Base-by-base conservation (phyloP, 2,888 invertebrate genomes). In the Metopia argyrocephala region DNA sequence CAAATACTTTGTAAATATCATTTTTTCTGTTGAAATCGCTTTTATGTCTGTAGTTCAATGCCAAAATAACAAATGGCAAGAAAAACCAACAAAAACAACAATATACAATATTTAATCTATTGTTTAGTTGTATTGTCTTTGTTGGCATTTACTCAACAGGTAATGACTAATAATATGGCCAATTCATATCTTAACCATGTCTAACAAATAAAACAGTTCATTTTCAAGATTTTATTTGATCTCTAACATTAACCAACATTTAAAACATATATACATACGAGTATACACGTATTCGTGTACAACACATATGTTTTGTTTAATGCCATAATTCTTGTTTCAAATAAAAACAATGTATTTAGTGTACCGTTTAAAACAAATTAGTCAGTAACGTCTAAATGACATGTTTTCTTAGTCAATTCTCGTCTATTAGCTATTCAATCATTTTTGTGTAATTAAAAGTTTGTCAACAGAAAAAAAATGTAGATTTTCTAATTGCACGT, bases 131-230 rank as follows among this genome's bases (percentile, higher is more conserved):
- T n/a, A n/a, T 18, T 18, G 20, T n/a, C 27, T 38, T 27, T 45
- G 9, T 38, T 65, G 68, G 76, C 64, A 65, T 69, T 69, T 27
- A 28, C 38, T 76, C 80, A 76, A 80, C 73, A 80, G 76, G 76
- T 80, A 76, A 76, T 70, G 79, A 80, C 61, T 78, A 78, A 78
- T 27, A 66, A 61, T n/a, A 21, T 59, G 73, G 64, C 54, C 52
- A 64, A 73, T 68, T 48, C 57, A 59, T 57, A 45, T 68, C 23
- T 48, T 12, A 68, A 38, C 61, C 45, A n/a, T n/a, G n/a, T n/a
- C n/a, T n/a, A n/a, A n/a, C n/a, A n/a, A n/a, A n/a, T n/a, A n/a
- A n/a, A n/a, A n/a, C n/a, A n/a, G n/a, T n/a, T n/a, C n/a, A n/a
- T n/a, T n/a, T n/a, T n/a, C n/a, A n/a, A n/a, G n/a, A n/a, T n/a